Evolutionary conservation across 1,140 invertebrate genomes (phyloP), one percentile per base, ranked within the genome.

Genomic region (Drosophila funebris): DNA sequence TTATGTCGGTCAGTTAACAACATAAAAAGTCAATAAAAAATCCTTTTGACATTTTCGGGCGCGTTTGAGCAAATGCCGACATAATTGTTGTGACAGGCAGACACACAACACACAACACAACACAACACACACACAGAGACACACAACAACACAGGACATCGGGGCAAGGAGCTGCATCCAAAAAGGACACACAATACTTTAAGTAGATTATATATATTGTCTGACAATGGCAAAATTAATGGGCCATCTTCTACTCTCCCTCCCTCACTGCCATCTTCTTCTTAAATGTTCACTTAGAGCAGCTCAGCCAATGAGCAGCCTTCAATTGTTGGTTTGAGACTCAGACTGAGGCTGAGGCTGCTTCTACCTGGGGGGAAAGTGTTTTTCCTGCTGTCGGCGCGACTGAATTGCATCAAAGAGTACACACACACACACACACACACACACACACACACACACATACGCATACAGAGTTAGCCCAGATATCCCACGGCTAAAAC

Each of bases 1-100:
- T 90, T 80, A 90, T 88, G 82, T 90, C 88, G 87, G 87, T 90
- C 87, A 90, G 87, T 90, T 90, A 88, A 90, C 82, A 82, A 73
- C 87, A 90, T 87, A 85, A 90, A 90, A 90, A 90, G 78, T 85
- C 87, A 87, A 90, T 90, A 87, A 88, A 80, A 64, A 80, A 79
- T 87, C 78, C 82, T 70, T 90, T 73, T 83, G 84, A 89, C 84
- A 89, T 80, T 83, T 76, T 77, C 39, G 18, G 46, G 53, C 27
- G 22, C 74, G 64, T 85, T 78, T 84, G 82, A 87, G 33, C 73
- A 87, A 87, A 87, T 73, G 87, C 87, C 88, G 88, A 83, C 87
- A 79, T 79, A 88, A 83, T 90, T 90, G 87, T 90, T 90, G 87
- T 90, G 87, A 90, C 87, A 90, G 67, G 22, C 67, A 64, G 43